Conservation (phyloP, 1,140 invertebrate genomes). For the Rhyzopertha dominica region DNA sequence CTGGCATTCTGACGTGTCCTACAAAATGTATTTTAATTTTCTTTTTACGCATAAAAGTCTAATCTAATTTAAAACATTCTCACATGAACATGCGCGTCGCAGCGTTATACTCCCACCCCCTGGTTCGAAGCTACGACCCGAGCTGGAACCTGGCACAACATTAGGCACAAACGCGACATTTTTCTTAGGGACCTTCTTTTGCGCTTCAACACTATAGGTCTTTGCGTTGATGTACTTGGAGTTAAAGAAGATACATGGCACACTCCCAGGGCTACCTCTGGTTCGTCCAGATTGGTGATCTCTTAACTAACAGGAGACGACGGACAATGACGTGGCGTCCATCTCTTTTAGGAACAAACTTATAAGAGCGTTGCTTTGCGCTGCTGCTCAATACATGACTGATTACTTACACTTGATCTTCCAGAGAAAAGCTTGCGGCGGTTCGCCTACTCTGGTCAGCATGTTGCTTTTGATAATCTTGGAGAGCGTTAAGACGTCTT, state of each 20-base stretch:
- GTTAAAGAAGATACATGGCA: neutral
- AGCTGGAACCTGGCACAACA: neutral
- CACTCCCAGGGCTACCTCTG: neutral
- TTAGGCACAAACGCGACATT: neutral
- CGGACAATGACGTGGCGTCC: neutral
- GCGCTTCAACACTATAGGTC: neutral
- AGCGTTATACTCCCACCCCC: constrained; percentile 1
- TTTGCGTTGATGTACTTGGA: neutral
- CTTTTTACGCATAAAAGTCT: no score
- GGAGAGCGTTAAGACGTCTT: no score
- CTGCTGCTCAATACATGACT: neutral
- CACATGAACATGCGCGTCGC: no score
- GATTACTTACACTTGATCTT: neutral
- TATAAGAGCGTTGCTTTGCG: neutral
- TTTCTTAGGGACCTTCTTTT: neutral
- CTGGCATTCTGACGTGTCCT: no score
- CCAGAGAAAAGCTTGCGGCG: neutral
- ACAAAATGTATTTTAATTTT: no score
- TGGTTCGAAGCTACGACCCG: neutral
- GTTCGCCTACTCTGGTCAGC: neutral
- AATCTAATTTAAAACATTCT: no score
- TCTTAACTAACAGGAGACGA: neutral
- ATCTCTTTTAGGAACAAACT: constrained; percentile 2
- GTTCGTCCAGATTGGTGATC: neutral
- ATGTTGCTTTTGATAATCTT: neutral